These are phyloP conservation scores for Zoroaster sp. DNA, from an alignment of 53 echinoderm and acorn worm species.

Conservation along the genomic window DNA sequence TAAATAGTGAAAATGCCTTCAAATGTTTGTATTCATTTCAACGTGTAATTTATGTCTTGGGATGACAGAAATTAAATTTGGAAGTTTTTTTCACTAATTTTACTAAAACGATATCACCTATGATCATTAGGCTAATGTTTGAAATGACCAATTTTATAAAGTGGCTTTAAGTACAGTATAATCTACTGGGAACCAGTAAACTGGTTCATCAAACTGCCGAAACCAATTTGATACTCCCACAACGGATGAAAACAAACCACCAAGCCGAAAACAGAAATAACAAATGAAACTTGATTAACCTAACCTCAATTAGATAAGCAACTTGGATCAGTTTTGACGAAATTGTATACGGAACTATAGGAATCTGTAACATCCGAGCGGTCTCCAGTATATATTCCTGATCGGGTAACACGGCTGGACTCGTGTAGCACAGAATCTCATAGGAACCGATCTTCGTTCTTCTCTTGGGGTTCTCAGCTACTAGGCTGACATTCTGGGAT, in stretches of 20 bases:
- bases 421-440: conserved; percentile 91
- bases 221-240: too few species aligned
- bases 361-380: conserved; percentile 91
- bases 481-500: conserved; percentile 80
- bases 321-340: conserved; percentile 71
- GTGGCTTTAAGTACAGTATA: too few species aligned
- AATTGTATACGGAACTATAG: conserved; percentile 84
- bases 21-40: too few species aligned
- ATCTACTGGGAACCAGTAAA: too few species aligned
- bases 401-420: conserved; percentile 85
- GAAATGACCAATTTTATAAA: too few species aligned
- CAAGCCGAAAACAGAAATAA: neutral
- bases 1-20: too few species aligned
- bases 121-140: too few species aligned
- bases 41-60: too few species aligned
- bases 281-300: neutral
- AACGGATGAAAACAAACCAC: neutral
- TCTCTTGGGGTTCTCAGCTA: conserved; percentile 79
- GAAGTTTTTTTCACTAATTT: too few species aligned
- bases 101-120: too few species aligned
- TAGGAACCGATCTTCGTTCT: conserved; percentile 80
- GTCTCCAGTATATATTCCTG: conserved; percentile 90
- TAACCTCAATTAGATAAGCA: conserved; percentile 88
- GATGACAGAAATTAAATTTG: too few species aligned
- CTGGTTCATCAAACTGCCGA: too few species aligned